Evolutionary conservation across 2,888 invertebrate species (phyloP).

Genomic region (Drosophila phalerata): DNA sequence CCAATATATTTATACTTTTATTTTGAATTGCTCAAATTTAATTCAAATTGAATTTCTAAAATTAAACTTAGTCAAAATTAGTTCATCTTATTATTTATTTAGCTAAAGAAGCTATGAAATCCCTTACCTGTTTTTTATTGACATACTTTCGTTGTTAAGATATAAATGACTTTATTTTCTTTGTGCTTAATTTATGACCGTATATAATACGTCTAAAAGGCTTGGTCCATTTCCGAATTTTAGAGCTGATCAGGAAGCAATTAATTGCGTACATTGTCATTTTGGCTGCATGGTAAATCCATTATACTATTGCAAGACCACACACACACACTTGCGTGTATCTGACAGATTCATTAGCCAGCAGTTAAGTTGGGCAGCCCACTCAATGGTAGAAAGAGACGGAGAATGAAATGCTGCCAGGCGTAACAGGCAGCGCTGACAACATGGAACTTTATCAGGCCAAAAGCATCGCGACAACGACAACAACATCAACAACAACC

Average conservation of each 20-base stretch:
- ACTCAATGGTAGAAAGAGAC: conserved; percentile 5
- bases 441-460: conserved; percentile 49
- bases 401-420: conserved; percentile 54
- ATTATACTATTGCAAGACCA: conserved; percentile 24
- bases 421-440: conserved; percentile 54
- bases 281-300: conserved; percentile 5
- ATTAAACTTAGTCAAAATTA: no score
- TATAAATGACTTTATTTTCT: not conserved
- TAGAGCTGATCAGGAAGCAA: conserved; percentile 23
- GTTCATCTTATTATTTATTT: no score
- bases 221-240: conserved; percentile 7
- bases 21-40: no score
- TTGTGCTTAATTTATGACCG: not conserved
- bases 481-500: conserved; percentile 15
- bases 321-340: conserved; percentile 49
- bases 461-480: conserved; percentile 48
- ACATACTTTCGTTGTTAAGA: not conserved
- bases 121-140: no score
- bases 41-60: no score
- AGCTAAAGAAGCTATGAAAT: no score
- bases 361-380: conserved; percentile 10
- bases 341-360: conserved; percentile 62
- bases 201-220: conserved; percentile 2
- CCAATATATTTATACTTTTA: no score
- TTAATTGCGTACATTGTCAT: conserved; percentile 17